Evolutionary conservation across 2,113 vertebrate genomes (phyloP), one percentile per base, ranked within the genome.

Genomic region (Coregonus clupeaformis): DNA sequence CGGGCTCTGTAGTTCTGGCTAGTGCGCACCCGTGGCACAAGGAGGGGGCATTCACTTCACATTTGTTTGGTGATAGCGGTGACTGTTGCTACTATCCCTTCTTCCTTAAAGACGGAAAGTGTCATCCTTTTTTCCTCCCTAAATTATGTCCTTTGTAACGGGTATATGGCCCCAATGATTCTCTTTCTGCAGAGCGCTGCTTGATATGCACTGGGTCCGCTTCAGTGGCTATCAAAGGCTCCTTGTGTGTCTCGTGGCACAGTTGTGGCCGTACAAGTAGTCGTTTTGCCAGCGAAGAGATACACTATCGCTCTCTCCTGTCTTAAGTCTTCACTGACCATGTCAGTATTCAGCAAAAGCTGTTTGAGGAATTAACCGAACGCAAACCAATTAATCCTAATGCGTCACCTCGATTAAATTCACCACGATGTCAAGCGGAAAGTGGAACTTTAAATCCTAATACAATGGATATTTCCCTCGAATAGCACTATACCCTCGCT

Each of bases 131-230:
- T 75, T 47, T 14, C 60, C 11, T 27, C 30, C 76, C 74, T 29
- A 27, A n/a, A 82, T 70, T 71, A 73, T 73, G 80, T 72, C 75
- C 75, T 78, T 77, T 69, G 60, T 76, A 65, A 59, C 70, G 70
- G 68, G 74, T 69, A 71, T 71, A 69, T 78, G 71, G 73, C 47
- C 68, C 77, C 49, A 71, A 77, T 69, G 75, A 77, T 70, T 77
- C 36, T 42, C 36, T 42, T 42, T 2, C 36, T 11, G 80, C 49
- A 52, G 86, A 87, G 88, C 85, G 78, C 86, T 93, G 88, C 88
- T 93, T 93, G 91, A 89, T 90, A 93, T 93, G 91, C 92, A 84
- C 76, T 87, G 75, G 86, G 86, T 91, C 81, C 86, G 83, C 89
- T 88, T 79, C 86, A 80, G 87, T 84, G 86, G 70, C 85, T 88